Percentiles rank a stretch among this genome's conserved stretches.
phyloP scores from a whole-genome alignment of 2,888 invertebrate genomes.

The Scelioninae gen. 1 region DNA sequence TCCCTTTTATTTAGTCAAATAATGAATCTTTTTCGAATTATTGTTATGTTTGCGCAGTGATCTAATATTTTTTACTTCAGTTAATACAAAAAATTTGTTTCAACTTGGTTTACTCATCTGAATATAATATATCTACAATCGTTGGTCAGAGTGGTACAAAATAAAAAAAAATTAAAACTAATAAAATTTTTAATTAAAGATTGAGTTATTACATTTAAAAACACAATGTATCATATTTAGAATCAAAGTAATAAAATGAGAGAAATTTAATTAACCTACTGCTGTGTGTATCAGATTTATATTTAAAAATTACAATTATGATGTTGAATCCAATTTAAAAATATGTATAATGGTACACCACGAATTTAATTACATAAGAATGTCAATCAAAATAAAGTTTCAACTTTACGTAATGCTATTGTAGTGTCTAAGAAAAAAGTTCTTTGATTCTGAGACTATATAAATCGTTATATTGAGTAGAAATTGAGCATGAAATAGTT shows the following conservation, averaged over 20 bases:
- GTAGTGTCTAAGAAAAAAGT: neutral
- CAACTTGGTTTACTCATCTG: no score
- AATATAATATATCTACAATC: no score
- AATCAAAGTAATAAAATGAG: no score
- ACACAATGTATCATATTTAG: no score
- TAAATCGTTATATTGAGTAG: slow-evolving; percentile 19
- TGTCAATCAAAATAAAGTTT: slow-evolving; percentile 34
- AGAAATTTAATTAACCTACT: no score
- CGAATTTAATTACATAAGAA: slow-evolving; percentile 27
- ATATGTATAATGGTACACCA: neutral
- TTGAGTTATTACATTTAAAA: no score
- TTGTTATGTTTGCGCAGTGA: slow-evolving; percentile 6
- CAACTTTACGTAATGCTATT: neutral
- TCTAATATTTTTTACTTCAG: slow-evolving; percentile 23
- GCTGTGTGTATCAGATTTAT: neutral
- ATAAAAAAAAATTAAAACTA: no score
- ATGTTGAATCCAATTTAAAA: no score
- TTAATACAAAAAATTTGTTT: neutral
- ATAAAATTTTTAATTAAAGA: no score
- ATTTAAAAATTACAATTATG: neutral
- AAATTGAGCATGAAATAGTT: slow-evolving; percentile 22
- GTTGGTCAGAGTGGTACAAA: no score
- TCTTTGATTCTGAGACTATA: no score
- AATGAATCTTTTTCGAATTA: slow-evolving; percentile 33
- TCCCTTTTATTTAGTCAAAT: slow-evolving; percentile 47